These are phyloP conservation scores for Resseliella maxima DNA, from an alignment of 2,888 invertebrate species.

Conservation along the genomic window DNA sequence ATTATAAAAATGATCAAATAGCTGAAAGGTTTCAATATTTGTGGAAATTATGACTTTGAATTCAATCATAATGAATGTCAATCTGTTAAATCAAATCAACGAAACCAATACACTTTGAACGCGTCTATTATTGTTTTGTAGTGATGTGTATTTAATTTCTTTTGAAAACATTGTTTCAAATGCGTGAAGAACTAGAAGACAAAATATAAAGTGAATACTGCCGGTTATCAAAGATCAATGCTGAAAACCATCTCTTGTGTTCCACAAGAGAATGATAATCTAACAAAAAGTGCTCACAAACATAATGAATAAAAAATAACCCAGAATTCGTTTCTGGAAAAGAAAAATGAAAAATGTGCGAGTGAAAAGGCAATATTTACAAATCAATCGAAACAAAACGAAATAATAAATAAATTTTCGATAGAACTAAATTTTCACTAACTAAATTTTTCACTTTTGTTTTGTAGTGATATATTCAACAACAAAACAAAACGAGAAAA, in stretches of 20 bases:
- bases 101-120: not conserved
- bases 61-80: constrained; percentile 77
- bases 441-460: not conserved
- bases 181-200: not conserved
- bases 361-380: not conserved
- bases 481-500: too few relatives aligned
- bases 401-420: constrained; percentile 43
- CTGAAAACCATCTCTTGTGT: not conserved
- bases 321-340: not conserved
- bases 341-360: not conserved
- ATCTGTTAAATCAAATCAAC: constrained; percentile 64
- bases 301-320: not conserved
- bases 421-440: not conserved
- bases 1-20: not conserved
- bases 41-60: constrained; percentile 8
- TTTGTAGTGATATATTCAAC: not conserved
- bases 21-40: not conserved
- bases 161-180: too few relatives aligned
- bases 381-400: constrained; percentile 42
- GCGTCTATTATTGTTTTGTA: not conserved
- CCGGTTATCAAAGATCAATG: not conserved
- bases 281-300: not conserved
- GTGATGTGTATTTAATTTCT: too few relatives aligned
- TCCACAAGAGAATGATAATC: not conserved
- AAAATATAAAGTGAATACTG: not conserved